phyloP scores from a whole-genome alignment of 1,140 invertebrate species.

The Agrypnia vestita region DNA sequence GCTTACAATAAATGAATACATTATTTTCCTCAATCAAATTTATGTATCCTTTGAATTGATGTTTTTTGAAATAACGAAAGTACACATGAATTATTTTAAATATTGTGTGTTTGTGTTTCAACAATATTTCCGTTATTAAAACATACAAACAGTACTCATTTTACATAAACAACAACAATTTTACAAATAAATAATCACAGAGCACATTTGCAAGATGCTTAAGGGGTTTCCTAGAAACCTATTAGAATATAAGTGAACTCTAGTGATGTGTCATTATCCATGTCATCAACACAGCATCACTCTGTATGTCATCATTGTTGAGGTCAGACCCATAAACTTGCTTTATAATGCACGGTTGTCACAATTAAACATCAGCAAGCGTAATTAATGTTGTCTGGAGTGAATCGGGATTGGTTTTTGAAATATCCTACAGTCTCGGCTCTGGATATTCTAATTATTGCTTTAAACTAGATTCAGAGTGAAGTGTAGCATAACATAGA shows the following conservation, averaged over 20 bases:
- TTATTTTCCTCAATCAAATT: too few relatives aligned
- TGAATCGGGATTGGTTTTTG: conserved; percentile 17
- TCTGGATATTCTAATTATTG: too few relatives aligned
- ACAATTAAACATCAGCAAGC: conserved; percentile 46
- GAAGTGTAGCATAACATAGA: too few relatives aligned
- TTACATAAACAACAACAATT: conserved; percentile 7
- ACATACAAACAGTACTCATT: conserved; percentile 27
- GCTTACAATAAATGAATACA: too few relatives aligned
- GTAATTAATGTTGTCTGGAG: conserved; percentile 20
- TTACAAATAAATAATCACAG: conserved; percentile 21
- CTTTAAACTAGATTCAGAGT: too few relatives aligned
- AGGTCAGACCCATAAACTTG: conserved; percentile 38
- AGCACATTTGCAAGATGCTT: conserved; percentile 29
- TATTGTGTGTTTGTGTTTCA: conserved; percentile 26
- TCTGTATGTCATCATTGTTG: conserved; percentile 26
- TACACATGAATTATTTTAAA: conserved; percentile 12
- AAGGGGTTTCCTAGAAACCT: conserved; percentile 13
- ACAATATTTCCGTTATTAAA: background rate
- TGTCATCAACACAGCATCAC: conserved; percentile 43
- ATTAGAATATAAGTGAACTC: conserved; percentile 18
- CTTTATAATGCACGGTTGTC: conserved; percentile 59
- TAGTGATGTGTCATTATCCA: conserved; percentile 26
- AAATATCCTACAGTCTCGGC: background rate
- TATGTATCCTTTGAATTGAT: too few relatives aligned
- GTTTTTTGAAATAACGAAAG: too few relatives aligned